Percentiles rank a stretch among this genome's conserved stretches.
phyloP scores from a whole-genome alignment of 2,797 vertebrate genomes.

The Pseudomugil gertrudae region DNA sequence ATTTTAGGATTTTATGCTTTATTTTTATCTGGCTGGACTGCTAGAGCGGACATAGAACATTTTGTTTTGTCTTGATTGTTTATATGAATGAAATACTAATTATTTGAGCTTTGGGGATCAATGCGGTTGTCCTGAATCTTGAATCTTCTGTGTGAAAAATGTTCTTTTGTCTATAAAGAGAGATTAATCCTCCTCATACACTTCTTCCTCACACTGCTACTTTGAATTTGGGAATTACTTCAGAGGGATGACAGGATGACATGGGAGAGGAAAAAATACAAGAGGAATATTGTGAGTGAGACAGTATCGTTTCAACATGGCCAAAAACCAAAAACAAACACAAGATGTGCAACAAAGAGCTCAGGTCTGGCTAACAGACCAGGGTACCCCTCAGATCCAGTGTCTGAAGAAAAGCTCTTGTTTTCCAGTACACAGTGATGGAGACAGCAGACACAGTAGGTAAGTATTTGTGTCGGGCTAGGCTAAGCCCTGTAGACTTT shows the following conservation, averaged over 20 bases:
- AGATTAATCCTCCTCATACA: slow-evolving; percentile 51
- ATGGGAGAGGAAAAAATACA: slow-evolving; percentile 63
- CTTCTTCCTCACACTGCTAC: slow-evolving; percentile 41
- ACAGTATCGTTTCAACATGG: slow-evolving; percentile 58
- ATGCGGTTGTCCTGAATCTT: too few species aligned
- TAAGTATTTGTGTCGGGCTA: slow-evolving; percentile 80
- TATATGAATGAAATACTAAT: too few species aligned
- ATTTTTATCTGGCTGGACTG: too few species aligned
- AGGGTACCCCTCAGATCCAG: slow-evolving; percentile 62
- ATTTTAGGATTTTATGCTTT: too few species aligned
- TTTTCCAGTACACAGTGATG: slow-evolving; percentile 79
- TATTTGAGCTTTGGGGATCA: too few species aligned
- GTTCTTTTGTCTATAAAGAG: slow-evolving; percentile 45
- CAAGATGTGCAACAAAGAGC: slow-evolving; percentile 60
- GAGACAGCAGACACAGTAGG: slow-evolving; percentile 79
- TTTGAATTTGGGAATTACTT: slow-evolving; percentile 59
- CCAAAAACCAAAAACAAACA: slow-evolving; percentile 74
- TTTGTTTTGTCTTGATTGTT: too few species aligned
- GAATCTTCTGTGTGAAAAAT: slow-evolving; percentile 38
- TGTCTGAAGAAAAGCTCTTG: slow-evolving; percentile 79
- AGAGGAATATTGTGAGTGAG: slow-evolving; percentile 68
- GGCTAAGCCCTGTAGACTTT: slow-evolving; percentile 76
- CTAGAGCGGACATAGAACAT: too few species aligned
- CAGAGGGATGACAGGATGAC: slow-evolving; percentile 58
- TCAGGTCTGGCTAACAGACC: slow-evolving; percentile 44